Conservation (phyloP, 1,140 invertebrate genomes). For the Procambarus virginalis region DNA sequence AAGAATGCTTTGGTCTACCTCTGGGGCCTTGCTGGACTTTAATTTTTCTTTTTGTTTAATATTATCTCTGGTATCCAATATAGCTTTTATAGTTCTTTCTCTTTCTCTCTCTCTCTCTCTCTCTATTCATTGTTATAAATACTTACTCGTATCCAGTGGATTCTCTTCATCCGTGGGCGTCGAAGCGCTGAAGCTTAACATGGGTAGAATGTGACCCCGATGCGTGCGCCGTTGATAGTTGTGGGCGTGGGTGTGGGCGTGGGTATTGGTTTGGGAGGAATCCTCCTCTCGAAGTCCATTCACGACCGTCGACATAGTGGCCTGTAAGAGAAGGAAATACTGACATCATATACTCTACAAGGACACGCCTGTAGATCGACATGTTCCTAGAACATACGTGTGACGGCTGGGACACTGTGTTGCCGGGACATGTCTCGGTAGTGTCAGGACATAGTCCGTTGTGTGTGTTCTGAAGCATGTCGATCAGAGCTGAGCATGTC, state of each 20-base stretch:
- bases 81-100: no score
- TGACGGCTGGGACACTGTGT: no score
- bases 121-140: background rate
- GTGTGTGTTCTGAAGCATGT: no score
- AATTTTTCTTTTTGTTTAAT: no score
- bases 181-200: constrained; percentile 51
- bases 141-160: constrained; percentile 42
- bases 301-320: constrained; percentile 46
- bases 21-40: no score
- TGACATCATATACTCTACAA: no score
- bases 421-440: no score
- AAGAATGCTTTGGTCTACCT: no score
- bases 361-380: no score
- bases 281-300: constrained; percentile 52
- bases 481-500: no score
- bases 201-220: constrained; percentile 53
- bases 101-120: background rate
- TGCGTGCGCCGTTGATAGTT: background rate
- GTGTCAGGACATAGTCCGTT: no score
- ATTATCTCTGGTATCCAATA: background rate
- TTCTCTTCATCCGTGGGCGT: constrained; percentile 59
- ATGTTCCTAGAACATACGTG: no score
- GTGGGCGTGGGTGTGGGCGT: background rate
- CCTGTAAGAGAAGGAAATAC: background rate
- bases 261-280: background rate